Conservation (phyloP, 2,888 invertebrate genomes). For the Lasioglossum morio region DNA sequence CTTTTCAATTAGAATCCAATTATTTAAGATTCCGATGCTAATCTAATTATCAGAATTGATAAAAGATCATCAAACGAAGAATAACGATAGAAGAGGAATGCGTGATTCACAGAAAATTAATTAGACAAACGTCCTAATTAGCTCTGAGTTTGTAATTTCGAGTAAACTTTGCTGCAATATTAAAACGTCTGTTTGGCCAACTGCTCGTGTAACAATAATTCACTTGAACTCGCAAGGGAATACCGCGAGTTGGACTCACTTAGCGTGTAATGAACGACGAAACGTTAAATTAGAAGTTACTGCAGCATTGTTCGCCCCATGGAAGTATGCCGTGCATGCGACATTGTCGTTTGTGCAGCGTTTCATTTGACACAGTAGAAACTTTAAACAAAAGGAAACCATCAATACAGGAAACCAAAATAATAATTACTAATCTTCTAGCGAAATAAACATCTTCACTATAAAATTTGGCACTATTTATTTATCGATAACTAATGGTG, state of each 20-base stretch:
- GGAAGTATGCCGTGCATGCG: conserved; percentile 50
- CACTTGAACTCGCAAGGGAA: conserved; percentile 24
- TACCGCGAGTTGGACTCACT: conserved; percentile 18
- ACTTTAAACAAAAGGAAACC: conserved; percentile 25
- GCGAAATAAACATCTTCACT: neutral
- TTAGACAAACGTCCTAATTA: neutral
- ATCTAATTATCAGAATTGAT: neutral
- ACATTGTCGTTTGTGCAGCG: conserved; percentile 39
- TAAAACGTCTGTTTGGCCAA: conserved; percentile 13
- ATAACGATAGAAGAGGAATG: too few species aligned
- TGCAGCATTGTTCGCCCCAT: conserved; percentile 54
- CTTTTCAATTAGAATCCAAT: too few species aligned
- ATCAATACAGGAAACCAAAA: too few species aligned
- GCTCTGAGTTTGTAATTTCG: neutral
- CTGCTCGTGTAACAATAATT: conserved; percentile 3
- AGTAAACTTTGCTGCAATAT: neutral
- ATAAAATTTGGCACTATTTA: neutral
- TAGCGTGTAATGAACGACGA: conserved; percentile 50
- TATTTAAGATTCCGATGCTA: too few species aligned
- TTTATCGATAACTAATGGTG: too few species aligned
- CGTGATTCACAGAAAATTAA: neutral
- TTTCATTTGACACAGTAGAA: conserved; percentile 36
- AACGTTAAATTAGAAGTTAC: conserved; percentile 62
- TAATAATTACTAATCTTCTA: neutral
- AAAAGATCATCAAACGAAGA: neutral